These are phyloP conservation scores for Xanthia togata DNA, from an alignment of 2,888 invertebrate species.

Conservation along the genomic window DNA sequence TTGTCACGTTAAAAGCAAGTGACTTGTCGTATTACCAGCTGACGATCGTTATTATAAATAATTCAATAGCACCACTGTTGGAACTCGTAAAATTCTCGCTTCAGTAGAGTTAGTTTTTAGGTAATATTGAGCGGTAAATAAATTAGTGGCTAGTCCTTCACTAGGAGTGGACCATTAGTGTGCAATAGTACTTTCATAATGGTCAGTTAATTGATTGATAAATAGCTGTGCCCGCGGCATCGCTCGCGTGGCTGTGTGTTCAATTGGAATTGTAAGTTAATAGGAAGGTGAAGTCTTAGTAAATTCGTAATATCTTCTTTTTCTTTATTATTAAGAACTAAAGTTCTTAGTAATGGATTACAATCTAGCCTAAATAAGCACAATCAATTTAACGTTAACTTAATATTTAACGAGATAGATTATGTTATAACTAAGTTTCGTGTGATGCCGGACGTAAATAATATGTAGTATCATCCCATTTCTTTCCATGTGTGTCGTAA, in stretches of 20 bases:
- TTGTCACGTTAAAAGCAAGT: constrained; percentile 65
- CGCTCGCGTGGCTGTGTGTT: neutral
- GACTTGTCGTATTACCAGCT: constrained; percentile 65
- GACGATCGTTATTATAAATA: constrained; percentile 64
- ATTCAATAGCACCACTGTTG: constrained; percentile 57
- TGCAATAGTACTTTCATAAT: neutral
- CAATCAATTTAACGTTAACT: no score
- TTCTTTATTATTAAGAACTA: no score
- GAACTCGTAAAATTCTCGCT: constrained; percentile 58
- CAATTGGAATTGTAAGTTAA: neutral
- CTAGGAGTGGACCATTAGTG: neutral
- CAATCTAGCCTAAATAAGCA: no score
- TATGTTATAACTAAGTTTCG: no score
- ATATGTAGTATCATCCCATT: no score
- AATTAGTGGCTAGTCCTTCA: constrained; percentile 28
- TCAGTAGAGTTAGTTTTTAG: constrained; percentile 28
- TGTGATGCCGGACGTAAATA: no score
- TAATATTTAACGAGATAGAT: no score
- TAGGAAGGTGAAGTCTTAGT: neutral
- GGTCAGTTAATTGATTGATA: neutral
- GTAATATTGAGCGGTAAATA: constrained; percentile 57
- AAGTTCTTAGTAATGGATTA: no score
- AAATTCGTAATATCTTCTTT: neutral
- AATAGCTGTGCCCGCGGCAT: neutral
- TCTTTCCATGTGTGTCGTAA: no score